These are phyloP conservation scores for Hippocampus barbouri DNA, from an alignment of 2,113 vertebrate genomes.

Conservation along the genomic window DNA sequence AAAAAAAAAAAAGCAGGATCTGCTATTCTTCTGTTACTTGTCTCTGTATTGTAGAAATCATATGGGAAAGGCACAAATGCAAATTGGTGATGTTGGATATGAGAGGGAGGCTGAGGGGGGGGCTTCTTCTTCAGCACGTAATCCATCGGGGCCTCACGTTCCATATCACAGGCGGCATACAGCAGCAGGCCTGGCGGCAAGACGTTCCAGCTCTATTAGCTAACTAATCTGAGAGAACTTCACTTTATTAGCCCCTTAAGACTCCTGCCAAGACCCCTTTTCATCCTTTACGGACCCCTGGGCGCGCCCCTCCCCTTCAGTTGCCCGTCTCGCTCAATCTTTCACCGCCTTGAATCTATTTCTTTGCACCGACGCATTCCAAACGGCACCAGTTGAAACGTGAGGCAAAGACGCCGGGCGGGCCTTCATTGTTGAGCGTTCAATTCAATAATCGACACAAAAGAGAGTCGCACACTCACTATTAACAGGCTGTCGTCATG, in stretches of 20 bases:
- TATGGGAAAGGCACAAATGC: neutral
- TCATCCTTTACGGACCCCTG: slow-evolving; percentile 66
- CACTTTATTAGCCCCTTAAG: slow-evolving; percentile 72
- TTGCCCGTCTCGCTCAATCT: slow-evolving; percentile 59
- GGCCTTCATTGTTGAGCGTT: neutral
- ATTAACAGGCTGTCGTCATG: neutral
- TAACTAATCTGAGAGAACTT: slow-evolving; percentile 72
- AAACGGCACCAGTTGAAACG: neutral
- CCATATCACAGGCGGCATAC: slow-evolving; percentile 33
- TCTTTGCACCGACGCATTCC: slow-evolving; percentile 17
- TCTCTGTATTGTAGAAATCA: neutral
- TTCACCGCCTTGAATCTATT: slow-evolving; percentile 54
- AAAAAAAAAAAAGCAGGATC: neutral
- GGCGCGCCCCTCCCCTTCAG: slow-evolving; percentile 24
- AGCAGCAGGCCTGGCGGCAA: slow-evolving; percentile 53
- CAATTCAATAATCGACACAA: neutral
- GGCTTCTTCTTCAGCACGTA: slow-evolving; percentile 58
- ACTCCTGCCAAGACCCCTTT: slow-evolving; percentile 67
- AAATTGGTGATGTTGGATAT: slow-evolving; percentile 28
- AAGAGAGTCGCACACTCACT: neutral
- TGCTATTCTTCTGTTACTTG: neutral
- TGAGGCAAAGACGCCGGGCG: neutral
- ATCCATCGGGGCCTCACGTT: slow-evolving; percentile 21
- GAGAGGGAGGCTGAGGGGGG: slow-evolving; percentile 45
- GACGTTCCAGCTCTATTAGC: slow-evolving; percentile 71